A percentile compares a stretch with the other conserved stretches of the same genome.
Evolutionary conservation across 2,888 invertebrate species (phyloP).

Genomic region (Ectemnius lituratus): DNA sequence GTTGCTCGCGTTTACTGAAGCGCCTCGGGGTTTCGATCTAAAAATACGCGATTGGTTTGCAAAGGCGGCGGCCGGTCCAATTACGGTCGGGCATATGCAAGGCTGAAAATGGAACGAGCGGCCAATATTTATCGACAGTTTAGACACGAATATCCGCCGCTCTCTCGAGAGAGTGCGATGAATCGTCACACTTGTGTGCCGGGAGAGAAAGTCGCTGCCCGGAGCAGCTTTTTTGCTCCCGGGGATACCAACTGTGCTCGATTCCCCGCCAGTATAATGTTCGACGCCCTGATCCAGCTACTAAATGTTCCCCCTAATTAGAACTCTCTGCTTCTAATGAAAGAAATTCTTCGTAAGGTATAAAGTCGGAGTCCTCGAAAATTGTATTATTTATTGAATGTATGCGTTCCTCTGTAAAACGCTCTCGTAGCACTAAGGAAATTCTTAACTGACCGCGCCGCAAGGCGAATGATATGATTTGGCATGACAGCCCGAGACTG

Average conservation of each 20-base stretch:
- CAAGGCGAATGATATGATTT: slow-evolving; percentile 2
- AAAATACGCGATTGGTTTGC: neutral
- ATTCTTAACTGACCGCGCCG: slow-evolving; percentile 8
- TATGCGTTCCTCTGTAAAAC: slow-evolving; percentile 6
- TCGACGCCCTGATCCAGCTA: neutral
- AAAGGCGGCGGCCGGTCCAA: neutral
- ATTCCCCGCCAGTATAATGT: slow-evolving; percentile 32
- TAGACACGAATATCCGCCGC: slow-evolving; percentile 29
- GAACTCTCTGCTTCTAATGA: slow-evolving; percentile 2
- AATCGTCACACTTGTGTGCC: slow-evolving; percentile 51
- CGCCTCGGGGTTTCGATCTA: neutral
- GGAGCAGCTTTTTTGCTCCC: slow-evolving; percentile 40
- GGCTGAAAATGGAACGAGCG: slow-evolving; percentile 9
- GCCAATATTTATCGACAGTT: slow-evolving; percentile 28
- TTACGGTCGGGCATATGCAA: neutral
- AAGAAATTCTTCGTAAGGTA: neutral
- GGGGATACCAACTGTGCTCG: slow-evolving; percentile 48
- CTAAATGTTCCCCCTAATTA: neutral
- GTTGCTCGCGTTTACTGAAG: too few species aligned
- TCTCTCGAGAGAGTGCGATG: slow-evolving; percentile 24
- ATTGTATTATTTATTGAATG: slow-evolving; percentile 37
- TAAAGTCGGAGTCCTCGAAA: neutral
- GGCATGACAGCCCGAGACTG: slow-evolving; percentile 27
- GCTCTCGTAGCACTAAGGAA: neutral
- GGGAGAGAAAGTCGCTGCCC: slow-evolving; percentile 54